These are phyloP conservation scores for Ylistrum balloti DNA, from an alignment of 1,140 invertebrate species.

Conservation along the genomic window DNA sequence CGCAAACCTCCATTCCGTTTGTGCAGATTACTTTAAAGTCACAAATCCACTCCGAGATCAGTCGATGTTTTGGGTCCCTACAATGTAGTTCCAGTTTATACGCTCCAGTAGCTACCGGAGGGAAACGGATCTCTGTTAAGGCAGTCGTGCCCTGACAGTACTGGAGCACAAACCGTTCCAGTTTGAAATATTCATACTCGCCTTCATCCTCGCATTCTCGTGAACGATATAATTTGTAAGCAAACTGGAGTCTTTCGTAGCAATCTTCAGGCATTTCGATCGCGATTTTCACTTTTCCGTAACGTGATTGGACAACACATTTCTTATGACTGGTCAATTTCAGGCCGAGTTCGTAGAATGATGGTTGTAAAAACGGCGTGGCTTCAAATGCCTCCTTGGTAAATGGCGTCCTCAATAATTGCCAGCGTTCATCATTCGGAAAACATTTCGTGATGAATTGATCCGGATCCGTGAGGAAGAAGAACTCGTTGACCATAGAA, in stretches of 20 bases:
- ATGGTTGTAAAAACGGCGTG: constrained; percentile 61
- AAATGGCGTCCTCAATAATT: constrained; percentile 60
- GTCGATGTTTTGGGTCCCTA: constrained; percentile 48
- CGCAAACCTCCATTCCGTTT: constrained; percentile 59
- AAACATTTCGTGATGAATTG: constrained; percentile 70
- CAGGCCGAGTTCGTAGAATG: constrained; percentile 61
- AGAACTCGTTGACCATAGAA: constrained; percentile 65
- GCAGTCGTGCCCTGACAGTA: constrained; percentile 57
- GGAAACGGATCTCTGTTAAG: constrained; percentile 68
- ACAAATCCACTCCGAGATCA: constrained; percentile 60
- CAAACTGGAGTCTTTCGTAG: constrained; percentile 54
- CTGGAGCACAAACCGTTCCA: constrained; percentile 63
- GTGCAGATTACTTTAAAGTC: constrained; percentile 69
- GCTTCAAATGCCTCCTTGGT: constrained; percentile 57
- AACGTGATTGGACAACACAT: constrained; percentile 58
- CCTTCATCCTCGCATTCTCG: constrained; percentile 54
- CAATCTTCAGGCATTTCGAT: constrained; percentile 53
- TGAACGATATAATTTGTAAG: constrained; percentile 62
- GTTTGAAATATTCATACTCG: constrained; percentile 60
- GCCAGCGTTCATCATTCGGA: constrained; percentile 66
- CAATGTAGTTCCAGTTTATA: constrained; percentile 69
- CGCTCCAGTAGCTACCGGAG: constrained; percentile 57
- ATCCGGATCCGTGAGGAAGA: constrained; percentile 69
- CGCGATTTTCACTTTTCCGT: constrained; percentile 63
- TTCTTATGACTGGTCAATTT: constrained; percentile 47